These are phyloP conservation scores for Brachyopa scutellaris DNA, from an alignment of 2,888 invertebrate species.

Conservation along the genomic window DNA sequence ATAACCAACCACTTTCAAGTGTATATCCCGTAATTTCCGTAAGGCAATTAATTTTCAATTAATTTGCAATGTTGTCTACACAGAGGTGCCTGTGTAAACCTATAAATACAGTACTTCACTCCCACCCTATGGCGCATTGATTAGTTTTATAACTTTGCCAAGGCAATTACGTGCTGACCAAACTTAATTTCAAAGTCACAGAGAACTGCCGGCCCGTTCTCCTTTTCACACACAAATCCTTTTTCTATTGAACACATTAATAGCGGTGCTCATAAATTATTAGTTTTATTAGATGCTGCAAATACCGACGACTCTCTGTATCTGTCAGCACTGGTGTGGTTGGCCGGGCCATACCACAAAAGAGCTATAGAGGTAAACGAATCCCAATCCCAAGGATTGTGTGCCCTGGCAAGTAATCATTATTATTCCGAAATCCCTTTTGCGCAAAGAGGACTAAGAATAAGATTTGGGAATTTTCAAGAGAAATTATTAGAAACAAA, in stretches of 20 bases:
- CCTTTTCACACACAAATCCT: not conserved
- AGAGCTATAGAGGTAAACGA: not conserved
- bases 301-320: too few species aligned
- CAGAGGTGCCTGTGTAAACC: too few species aligned
- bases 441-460: not conserved
- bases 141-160: too few species aligned
- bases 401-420: constrained; percentile 2
- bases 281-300: not conserved
- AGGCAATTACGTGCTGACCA: not conserved
- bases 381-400: not conserved
- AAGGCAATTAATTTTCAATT: too few species aligned
- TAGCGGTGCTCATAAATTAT: not conserved
- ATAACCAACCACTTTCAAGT: too few species aligned
- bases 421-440: constrained; percentile 12
- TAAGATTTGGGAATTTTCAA: not conserved
- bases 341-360: not conserved
- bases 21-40: too few species aligned
- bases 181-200: not conserved
- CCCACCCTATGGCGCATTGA: too few species aligned
- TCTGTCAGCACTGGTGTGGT: not conserved
- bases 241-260: not conserved
- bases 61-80: too few species aligned
- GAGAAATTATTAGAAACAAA: constrained; percentile 9
- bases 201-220: not conserved
- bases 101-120: too few species aligned